Base-by-base conservation (phyloP, 1,140 invertebrate species). In the Zaprionus gabonicus region DNA sequence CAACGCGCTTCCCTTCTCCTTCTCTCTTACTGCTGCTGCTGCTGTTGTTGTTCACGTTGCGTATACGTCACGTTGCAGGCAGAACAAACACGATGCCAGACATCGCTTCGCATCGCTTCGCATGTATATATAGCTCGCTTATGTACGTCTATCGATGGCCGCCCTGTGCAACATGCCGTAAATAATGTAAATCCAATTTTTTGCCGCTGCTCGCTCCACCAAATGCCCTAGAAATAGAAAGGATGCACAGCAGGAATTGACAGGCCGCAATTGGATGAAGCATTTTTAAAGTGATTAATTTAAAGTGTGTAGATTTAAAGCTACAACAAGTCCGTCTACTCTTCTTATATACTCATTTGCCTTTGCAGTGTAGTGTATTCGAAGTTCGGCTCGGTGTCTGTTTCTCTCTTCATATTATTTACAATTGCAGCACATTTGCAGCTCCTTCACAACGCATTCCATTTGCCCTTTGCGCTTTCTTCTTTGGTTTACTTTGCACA, bases 121-220 rank as follows among this genome's bases (percentile, higher is more conserved):
- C n/a, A 7, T 6, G 6, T 41, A 41, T 41, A 67, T 73, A 64
- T 81, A 28, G 28, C 20, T 59, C 53, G 23, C 65, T 58, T 66
- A 31, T 58, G 20, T 44, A n/a, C 17, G 73, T 68, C 78, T 85
- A 86, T 84, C 75, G 75, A 86, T 78, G 58, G 57, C 55, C 49
- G 57, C 55, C 49, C 57, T 81, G 82, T 83, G 72, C 82, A 83
- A 81, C 88, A 88, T 87, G 84, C 84, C 88, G 85, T 88, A 90
- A 90, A 90, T 88, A 88, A 88, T 88, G 85, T 76, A 88, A 88
- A 84, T 88, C 71, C 84, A 84, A 90, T 88, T 90, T 84, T 69
- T 64, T 31, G 1, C 6, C 17, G 1, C 20, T 7, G 17, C 20
- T 9, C 46, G 4, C 46, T 20, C 3, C 46, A 25, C 17, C 5